Evolutionary conservation across 2,888 invertebrate genomes (phyloP).

Genomic region (Fissipunctia ypsillon): DNA sequence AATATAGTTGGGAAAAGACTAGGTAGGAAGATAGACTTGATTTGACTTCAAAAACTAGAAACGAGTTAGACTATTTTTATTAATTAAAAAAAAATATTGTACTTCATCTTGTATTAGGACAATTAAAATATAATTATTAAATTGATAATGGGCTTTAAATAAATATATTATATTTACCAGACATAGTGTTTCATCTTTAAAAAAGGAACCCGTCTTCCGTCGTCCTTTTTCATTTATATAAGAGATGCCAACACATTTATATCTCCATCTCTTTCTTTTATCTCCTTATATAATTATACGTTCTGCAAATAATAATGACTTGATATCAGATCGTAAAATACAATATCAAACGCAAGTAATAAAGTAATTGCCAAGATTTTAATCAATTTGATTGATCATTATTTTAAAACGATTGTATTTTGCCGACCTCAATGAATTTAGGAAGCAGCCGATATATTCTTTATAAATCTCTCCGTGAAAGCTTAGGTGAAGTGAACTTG

Average conservation of each 20-base stretch:
- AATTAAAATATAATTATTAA: too few relatives aligned
- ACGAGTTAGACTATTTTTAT: neutral
- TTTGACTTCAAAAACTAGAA: neutral
- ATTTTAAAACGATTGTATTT: conserved; percentile 1
- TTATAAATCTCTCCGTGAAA: neutral
- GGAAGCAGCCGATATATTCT: neutral
- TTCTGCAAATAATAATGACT: neutral
- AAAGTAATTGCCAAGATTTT: neutral
- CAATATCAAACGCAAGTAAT: neutral
- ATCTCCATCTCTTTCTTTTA: neutral
- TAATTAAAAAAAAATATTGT: too few relatives aligned
- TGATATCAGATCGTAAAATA: conserved; percentile 13
- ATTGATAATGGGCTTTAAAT: too few relatives aligned
- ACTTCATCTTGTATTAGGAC: too few relatives aligned
- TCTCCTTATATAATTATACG: neutral
- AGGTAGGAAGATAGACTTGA: too few relatives aligned
- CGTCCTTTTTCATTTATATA: neutral
- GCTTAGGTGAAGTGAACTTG: neutral
- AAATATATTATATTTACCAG: too few relatives aligned
- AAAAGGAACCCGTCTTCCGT: neutral
- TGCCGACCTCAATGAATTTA: neutral
- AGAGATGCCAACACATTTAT: neutral
- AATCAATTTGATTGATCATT: conserved; percentile 9
- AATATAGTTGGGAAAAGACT: too few relatives aligned
- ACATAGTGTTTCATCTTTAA: neutral